Evolutionary conservation across 2,113 vertebrate species (phyloP).

Genomic region (zebrafish (Danio rerio)): GRCz12tu NC_133182.1:40991501-40992000

Average conservation of each 20-base stretch:
- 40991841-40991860: slow-evolving; percentile 29
- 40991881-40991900: slow-evolving; percentile 30
- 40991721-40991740: slow-evolving; percentile 61
- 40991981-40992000: slow-evolving; percentile 63
- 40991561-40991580: not conserved
- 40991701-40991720: slow-evolving; percentile 49
- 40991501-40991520: not conserved
- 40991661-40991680: slow-evolving; percentile 65
- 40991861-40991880: not conserved
- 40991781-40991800: slow-evolving; percentile 61
- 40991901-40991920: slow-evolving; percentile 39
- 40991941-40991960: not conserved
- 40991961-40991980: slow-evolving; percentile 48
- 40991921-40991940: slow-evolving; percentile 22
- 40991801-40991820: slow-evolving; percentile 51
- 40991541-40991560: not conserved
- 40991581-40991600: not conserved
- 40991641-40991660: slow-evolving; percentile 72
- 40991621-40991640: slow-evolving; percentile 45
- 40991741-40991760: slow-evolving; percentile 46
- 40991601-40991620: slow-evolving; percentile 39
- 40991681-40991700: slow-evolving; percentile 59
- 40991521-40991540: not conserved
- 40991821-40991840: slow-evolving; percentile 52
- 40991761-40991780: slow-evolving; percentile 52